phyloP scores from a whole-genome alignment of 2,888 invertebrate genomes.

The Thymelicus acteon region DNA sequence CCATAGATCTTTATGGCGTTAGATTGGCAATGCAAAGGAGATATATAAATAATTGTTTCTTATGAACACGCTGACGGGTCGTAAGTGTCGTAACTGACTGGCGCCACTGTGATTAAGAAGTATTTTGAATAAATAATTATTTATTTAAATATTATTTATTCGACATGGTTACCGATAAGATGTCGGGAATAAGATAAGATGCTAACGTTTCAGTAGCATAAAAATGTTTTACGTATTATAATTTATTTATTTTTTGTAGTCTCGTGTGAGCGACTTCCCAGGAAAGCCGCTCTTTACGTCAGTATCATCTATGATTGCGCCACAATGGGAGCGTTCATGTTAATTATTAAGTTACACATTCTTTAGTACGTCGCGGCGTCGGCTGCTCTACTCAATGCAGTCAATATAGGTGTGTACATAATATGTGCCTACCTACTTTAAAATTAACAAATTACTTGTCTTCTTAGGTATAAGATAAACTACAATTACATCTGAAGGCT shows the following conservation, averaged over 20 bases:
- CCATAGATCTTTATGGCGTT: not conserved
- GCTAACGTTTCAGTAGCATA: no score
- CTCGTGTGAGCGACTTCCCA: not conserved
- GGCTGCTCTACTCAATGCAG: constrained; percentile 28
- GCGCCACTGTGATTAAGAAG: not conserved
- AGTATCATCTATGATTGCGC: constrained; percentile 10
- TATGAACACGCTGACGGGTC: not conserved
- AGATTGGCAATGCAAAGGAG: not conserved
- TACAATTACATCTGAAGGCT: no score
- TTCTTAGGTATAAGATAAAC: no score
- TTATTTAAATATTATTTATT: no score
- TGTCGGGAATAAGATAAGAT: no score
- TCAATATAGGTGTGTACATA: not conserved
- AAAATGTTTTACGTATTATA: no score
- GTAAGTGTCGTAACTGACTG: not conserved
- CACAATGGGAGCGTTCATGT: constrained; percentile 28
- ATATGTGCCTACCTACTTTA: not conserved
- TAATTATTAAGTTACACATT: constrained; percentile 30
- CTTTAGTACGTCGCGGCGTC: constrained; percentile 30
- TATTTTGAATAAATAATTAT: no score
- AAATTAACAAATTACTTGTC: no score
- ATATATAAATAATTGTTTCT: not conserved
- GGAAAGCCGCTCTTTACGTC: not conserved
- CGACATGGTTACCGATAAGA: no score
- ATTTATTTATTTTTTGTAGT: not conserved